These are phyloP conservation scores for Lasioglossum albipes DNA, from an alignment of 1,140 invertebrate species.

Conservation along the genomic window DNA sequence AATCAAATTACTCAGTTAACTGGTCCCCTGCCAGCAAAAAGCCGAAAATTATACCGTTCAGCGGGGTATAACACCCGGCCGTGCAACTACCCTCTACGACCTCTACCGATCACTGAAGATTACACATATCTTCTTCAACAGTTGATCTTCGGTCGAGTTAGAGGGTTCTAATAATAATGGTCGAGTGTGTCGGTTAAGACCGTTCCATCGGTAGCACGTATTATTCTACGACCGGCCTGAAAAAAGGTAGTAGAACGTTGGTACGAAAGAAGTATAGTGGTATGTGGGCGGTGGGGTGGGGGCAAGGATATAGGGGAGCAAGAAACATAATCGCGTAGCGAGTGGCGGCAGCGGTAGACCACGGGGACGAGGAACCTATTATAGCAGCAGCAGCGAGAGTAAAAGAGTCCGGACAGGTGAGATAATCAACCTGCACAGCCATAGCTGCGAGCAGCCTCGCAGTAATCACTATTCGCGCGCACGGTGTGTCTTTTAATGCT, in stretches of 20 bases:
- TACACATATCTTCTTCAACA: no score
- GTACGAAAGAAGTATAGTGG: slow-evolving; percentile 34
- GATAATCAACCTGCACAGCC: slow-evolving; percentile 75
- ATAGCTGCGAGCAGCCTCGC: slow-evolving; percentile 67
- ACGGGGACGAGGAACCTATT: slow-evolving; percentile 73
- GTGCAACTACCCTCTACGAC: no score
- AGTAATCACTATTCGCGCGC: slow-evolving; percentile 72
- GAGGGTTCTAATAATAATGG: no score
- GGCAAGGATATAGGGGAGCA: slow-evolving; percentile 56
- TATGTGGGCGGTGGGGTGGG: slow-evolving; percentile 30
- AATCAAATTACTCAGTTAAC: no score
- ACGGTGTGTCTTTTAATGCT: slow-evolving; percentile 68
- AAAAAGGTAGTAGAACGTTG: slow-evolving; percentile 35
- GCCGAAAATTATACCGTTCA: no score
- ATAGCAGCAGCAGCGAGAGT: slow-evolving; percentile 73
- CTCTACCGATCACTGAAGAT: no score
- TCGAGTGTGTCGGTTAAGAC: no score
- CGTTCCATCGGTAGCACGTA: background rate
- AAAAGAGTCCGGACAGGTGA: slow-evolving; percentile 77
- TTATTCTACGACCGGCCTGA: background rate
- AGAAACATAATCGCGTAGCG: slow-evolving; percentile 74
- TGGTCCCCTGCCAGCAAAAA: no score
- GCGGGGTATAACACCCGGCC: no score
- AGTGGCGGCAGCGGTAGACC: slow-evolving; percentile 65
- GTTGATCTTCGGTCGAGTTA: no score